These are phyloP conservation scores for Belgica antarctica DNA, from an alignment of 2,888 invertebrate genomes.

Conservation along the genomic window DNA sequence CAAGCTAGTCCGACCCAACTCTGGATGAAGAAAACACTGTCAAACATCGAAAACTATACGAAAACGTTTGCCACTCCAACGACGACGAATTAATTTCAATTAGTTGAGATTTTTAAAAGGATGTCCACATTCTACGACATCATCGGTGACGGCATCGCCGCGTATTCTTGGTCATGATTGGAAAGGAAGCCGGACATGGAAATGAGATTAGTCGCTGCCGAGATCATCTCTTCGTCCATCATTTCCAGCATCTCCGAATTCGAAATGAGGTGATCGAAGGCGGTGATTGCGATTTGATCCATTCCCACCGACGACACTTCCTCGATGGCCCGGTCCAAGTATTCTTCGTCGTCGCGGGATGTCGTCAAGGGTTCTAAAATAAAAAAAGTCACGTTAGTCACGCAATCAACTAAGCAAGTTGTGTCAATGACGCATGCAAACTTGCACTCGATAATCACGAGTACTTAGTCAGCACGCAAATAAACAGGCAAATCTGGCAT, in stretches of 20 bases:
- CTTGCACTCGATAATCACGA: too few species aligned
- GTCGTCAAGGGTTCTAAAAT: constrained; percentile 65
- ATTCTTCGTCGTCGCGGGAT: constrained; percentile 80
- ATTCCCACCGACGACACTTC: constrained; percentile 60
- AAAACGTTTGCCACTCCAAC: constrained; percentile 1
- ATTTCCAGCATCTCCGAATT: constrained; percentile 32
- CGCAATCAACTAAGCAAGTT: background rate
- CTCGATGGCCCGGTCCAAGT: constrained; percentile 79
- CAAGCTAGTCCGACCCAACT: too few species aligned
- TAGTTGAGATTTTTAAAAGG: background rate
- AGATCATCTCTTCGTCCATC: constrained; percentile 40
- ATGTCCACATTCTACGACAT: constrained; percentile 25
- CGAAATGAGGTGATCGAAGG: constrained; percentile 47
- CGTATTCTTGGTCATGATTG: constrained; percentile 38
- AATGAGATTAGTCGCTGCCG: constrained; percentile 39
- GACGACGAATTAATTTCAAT: constrained; percentile 1
- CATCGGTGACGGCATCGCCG: constrained; percentile 41
- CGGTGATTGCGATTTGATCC: constrained; percentile 69
- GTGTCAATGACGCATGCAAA: background rate
- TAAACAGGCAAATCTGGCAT: too few species aligned
- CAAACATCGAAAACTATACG: constrained; percentile 7
- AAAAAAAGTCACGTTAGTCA: background rate
- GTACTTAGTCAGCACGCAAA: too few species aligned
- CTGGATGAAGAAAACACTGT: too few species aligned
- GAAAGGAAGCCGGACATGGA: constrained; percentile 34